Evolutionary conservation across 2,797 vertebrate species (phyloP), one percentile per base, ranked within the genome.

Genomic region (Buceros bicornis): DNA sequence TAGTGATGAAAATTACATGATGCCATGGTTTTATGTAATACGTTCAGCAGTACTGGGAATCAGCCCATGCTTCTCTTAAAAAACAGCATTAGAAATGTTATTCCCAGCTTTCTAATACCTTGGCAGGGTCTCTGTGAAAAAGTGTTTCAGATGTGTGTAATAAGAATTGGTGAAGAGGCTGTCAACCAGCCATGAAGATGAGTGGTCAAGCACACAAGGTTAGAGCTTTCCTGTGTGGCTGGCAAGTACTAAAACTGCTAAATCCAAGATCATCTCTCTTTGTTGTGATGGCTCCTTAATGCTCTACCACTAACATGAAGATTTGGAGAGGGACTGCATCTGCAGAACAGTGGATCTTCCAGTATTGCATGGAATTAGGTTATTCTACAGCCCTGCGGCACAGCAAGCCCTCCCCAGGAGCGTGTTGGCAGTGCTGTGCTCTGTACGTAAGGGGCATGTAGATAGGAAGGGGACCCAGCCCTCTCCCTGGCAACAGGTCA

Each of bases 111-210:
- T 92, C 89, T 79, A 81, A 65, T 85, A 71, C 42, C 26, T 91
- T 92, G 61, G 35, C 42, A 28, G 3, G 5, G 24, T 84, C 64
- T 90, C 62, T 85, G 72, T 90, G 87, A 95, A 89, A 93, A 93
- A 31, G 64, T 74, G 43, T 17, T 65, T 74, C 51, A 56, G 51
- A 67, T 79, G 42, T 57, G 53, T 13, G 5, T 80, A 60, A 10
- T 77, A 82, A 64, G 72, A 86, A 54, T 16, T 66, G 72, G 43
- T 86, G 78, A 77, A 67, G 29, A 80, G 76, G 77, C 87, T 82
- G 67, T 43, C 76, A 90, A 80, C 28, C 79, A 94, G 89, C 73
- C 54, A 3, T 11, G 62, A 76, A 79, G n/a, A 70, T 88, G 50
- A 73, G 65, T 58, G 62, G 45, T 65, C 77, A 65, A 18, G 89